Percentiles rank a stretch among this genome's conserved stretches.
phyloP scores from a whole-genome alignment of 2,113 vertebrate species.

The Raja brachyura region DNA sequence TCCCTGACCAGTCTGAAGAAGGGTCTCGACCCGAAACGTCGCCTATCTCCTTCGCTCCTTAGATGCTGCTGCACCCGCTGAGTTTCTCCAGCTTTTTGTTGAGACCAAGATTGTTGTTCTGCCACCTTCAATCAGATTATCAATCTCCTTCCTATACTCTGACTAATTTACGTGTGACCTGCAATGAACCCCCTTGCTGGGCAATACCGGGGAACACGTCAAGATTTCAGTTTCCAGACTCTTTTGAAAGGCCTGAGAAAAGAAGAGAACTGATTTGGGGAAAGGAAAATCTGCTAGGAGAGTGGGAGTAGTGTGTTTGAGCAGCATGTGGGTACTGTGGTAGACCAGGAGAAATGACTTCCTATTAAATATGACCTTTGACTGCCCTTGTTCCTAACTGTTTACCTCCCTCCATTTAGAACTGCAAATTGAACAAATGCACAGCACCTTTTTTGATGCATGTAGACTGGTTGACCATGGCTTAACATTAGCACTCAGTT shows the following conservation, averaged over 20 bases:
- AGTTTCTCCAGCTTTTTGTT: too few species aligned
- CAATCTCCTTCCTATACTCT: too few species aligned
- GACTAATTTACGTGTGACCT: background rate
- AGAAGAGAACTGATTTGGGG: background rate
- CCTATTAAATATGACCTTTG: background rate
- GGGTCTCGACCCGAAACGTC: too few species aligned
- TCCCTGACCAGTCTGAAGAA: too few species aligned
- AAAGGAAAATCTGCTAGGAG: background rate
- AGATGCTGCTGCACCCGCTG: too few species aligned
- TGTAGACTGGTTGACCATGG: background rate
- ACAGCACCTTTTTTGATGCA: background rate
- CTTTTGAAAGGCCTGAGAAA: background rate
- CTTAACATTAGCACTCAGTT: background rate
- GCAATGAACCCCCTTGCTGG: background rate
- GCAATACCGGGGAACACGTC: background rate
- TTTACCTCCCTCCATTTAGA: background rate
- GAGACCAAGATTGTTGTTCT: too few species aligned
- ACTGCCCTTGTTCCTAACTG: background rate
- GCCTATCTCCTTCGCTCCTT: too few species aligned
- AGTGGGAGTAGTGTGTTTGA: background rate
- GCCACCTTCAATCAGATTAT: too few species aligned
- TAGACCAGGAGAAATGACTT: background rate
- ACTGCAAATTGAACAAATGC: background rate
- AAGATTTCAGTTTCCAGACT: background rate
- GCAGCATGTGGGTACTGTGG: too few species aligned